Conservation (phyloP, 37 sponge, comb jelly and placozoan genomes). For the Tethya wilhelma region DNA sequence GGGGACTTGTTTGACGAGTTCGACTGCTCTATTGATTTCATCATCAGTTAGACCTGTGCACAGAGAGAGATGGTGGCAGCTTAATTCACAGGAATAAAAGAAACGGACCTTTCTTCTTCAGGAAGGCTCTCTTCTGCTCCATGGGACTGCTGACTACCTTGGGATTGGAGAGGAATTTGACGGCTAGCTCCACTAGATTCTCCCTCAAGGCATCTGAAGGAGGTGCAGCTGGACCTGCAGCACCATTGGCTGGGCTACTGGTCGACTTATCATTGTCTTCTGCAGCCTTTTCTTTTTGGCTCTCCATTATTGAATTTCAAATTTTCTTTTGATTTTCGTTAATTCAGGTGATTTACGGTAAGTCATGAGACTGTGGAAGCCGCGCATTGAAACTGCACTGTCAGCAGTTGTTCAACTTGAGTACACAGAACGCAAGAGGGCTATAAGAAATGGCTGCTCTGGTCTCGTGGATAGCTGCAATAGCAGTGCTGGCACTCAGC, state of each 20-base stretch:
- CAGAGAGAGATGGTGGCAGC: not conserved
- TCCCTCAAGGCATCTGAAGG: not conserved
- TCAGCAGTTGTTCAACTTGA: too few relatives aligned
- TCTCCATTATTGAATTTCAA: too few relatives aligned
- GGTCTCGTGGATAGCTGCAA: too few relatives aligned
- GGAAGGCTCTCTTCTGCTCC: slow-evolving; percentile 55
- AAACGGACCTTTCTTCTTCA: slow-evolving; percentile 70
- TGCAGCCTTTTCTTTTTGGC: not conserved
- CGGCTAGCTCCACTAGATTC: slow-evolving; percentile 42
- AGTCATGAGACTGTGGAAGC: too few relatives aligned
- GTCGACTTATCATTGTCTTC: not conserved
- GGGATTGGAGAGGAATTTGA: slow-evolving; percentile 66
- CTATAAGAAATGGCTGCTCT: too few relatives aligned
- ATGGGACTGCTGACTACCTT: slow-evolving; percentile 38
- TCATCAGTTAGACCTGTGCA: slow-evolving; percentile 60
- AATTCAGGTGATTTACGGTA: too few relatives aligned
- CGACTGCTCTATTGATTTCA: slow-evolving; percentile 47
- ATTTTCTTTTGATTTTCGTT: too few relatives aligned
- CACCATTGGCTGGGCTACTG: not conserved
- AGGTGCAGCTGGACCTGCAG: not conserved
- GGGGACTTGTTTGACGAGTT: slow-evolving; percentile 1
- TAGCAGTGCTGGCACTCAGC: too few relatives aligned
- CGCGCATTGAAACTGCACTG: too few relatives aligned
- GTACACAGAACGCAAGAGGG: too few relatives aligned
- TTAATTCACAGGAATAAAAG: not conserved